phyloP scores from a whole-genome alignment of 2,113 vertebrate species.

The Mobula birostris region DNA sequence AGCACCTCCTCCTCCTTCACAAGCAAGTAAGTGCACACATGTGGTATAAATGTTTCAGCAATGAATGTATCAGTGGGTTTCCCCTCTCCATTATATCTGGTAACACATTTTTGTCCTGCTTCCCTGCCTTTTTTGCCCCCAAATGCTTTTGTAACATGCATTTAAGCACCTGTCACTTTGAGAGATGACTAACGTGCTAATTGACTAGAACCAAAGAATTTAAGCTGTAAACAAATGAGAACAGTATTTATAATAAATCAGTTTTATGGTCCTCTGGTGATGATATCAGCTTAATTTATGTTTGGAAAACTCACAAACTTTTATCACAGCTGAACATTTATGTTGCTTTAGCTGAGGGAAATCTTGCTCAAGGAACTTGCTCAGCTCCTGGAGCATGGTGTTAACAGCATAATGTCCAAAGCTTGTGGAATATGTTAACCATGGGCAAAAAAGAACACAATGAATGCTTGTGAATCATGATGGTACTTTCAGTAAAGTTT shows the following conservation, averaged over 20 bases:
- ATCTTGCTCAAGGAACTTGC: constrained; percentile 55
- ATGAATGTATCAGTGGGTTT: background rate
- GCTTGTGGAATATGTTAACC: constrained; percentile 14
- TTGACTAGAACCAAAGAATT: constrained; percentile 88
- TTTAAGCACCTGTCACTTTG: constrained; percentile 89
- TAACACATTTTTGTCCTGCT: constrained; percentile 13
- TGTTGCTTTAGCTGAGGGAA: constrained; percentile 52
- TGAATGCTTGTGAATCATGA: background rate
- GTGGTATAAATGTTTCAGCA: constrained; percentile 22
- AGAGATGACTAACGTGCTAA: constrained; percentile 82
- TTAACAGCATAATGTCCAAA: constrained; percentile 21
- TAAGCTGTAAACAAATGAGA: constrained; percentile 88
- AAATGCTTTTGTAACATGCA: constrained; percentile 49
- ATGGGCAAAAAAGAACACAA: background rate
- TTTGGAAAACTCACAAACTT: constrained; percentile 71
- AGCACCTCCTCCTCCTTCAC: background rate
- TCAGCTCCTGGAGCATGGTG: constrained; percentile 52
- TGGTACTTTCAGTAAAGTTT: background rate
- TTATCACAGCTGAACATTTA: constrained; percentile 80
- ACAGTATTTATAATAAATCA: constrained; percentile 99
- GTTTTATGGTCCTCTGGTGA: constrained; percentile 94
- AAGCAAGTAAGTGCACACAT: background rate
- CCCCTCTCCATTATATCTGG: background rate
- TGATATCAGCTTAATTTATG: constrained; percentile 95
- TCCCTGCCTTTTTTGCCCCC: constrained; percentile 29